Percentiles rank a stretch among this genome's conserved stretches.
Evolutionary conservation across 2,113 vertebrate genomes (phyloP).

Genomic region (Zosterops hypoxanthus): DNA sequence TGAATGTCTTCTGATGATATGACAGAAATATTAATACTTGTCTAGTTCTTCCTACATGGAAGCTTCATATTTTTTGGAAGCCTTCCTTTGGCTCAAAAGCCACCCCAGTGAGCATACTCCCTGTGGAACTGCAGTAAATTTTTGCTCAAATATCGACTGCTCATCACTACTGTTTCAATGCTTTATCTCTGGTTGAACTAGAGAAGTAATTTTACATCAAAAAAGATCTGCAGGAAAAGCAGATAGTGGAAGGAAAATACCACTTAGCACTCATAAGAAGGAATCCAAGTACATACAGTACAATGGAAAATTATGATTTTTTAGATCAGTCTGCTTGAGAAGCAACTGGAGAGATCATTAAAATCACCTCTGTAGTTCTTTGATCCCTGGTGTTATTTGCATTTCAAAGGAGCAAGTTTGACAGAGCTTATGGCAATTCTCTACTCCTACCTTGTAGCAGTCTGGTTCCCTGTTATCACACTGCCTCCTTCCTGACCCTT

Average conservation of each 20-base stretch:
- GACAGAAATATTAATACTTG: not conserved
- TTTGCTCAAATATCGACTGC: not conserved
- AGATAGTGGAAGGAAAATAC: not conserved
- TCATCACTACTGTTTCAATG: not conserved
- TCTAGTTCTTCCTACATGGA: not conserved
- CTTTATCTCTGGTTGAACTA: not conserved
- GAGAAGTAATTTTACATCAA: constrained; percentile 6
- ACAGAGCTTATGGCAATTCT: not conserved
- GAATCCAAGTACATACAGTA: not conserved
- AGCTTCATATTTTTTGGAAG: not conserved
- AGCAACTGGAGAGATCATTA: not conserved
- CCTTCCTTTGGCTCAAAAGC: not conserved
- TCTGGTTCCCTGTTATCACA: not conserved
- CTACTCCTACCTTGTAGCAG: not conserved
- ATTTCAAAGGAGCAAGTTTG: constrained; percentile 4
- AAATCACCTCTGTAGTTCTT: constrained; percentile 1
- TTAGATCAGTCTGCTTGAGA: not conserved
- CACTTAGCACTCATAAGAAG: not conserved
- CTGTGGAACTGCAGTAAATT: not conserved
- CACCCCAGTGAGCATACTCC: not conserved
- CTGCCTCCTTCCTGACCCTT: not conserved
- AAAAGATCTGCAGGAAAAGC: not conserved
- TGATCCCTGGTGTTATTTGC: not conserved
- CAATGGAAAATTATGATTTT: not conserved
- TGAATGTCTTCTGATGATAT: not conserved